Evolutionary conservation across 1,140 invertebrate genomes (phyloP), one percentile per base, ranked within the genome.

Genomic region (Panagrolaimus sp.): DNA sequence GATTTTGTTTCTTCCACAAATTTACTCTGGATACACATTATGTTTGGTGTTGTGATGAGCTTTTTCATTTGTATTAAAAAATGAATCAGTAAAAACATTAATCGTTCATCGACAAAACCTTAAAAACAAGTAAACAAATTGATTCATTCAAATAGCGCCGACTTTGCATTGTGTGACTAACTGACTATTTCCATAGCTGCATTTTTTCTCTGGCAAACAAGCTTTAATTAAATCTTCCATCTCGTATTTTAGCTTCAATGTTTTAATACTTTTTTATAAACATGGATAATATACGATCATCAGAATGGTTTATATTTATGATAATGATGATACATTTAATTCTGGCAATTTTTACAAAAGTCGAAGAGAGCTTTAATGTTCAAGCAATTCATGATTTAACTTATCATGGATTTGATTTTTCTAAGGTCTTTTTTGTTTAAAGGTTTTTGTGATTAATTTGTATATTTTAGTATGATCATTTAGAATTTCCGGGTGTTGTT

Each of bases 331-430:
- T 90, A 69, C 91, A 95, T 84, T 84, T 97, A 48, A 79, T 92
- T 63, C 87, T 91, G 73, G 94, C 92, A 83, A 95, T 96, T 53
- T 97, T 90, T 83, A 98, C 93, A 0, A 99, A 98, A 90, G 96
- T 99, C 9, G 96, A 99, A 85, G 96, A 99, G 87, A 98, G 93
- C 85, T 99, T 99, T 82, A 98, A 97, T 85, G 86, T 97, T 23
- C 92, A 98, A 87, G 96, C 96, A 13, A 91, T 91, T 83, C 96
- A 99, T 86, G 96, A 99, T 86, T 87, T 98, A 75, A 86, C 98
- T 14, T 96, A 93, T 85, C 89, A 93, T 82, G 87, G 89, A 68
- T 85, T 86, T 83, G 91, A 95, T 86, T 86, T 97, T 67, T 86
- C 89, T 46, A 84, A 92, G 89, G 93, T 95, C 88, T 83, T 77